A percentile compares a stretch with the other conserved stretches of the same genome.
Evolutionary conservation across 92 coral and sea anemone species (phyloP).

Genomic region (Phymanthus crucifer): DNA sequence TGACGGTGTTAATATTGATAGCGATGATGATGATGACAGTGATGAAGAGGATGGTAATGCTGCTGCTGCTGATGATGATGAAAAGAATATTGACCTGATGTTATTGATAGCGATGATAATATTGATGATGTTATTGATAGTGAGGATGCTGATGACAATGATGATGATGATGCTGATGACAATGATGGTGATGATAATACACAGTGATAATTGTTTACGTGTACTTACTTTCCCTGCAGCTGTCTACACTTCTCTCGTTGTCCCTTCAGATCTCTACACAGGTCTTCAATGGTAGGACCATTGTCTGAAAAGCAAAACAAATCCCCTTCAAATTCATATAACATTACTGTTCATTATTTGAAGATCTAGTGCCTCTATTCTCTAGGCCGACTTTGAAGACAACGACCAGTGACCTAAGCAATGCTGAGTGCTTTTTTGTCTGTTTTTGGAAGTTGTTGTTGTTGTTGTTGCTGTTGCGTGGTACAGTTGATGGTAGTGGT

Average conservation of each 20-base stretch:
- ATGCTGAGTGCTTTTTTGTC: no score
- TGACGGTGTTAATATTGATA: not conserved
- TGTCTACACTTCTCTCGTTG: constrained; percentile 66
- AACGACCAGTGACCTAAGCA: no score
- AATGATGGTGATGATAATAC: not conserved
- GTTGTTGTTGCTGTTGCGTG: no score
- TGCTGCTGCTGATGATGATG: not conserved
- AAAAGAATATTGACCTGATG: no score
- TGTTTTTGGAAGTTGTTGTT: no score
- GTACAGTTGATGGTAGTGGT: no score
- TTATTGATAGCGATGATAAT: no score
- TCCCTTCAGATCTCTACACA: constrained; percentile 64
- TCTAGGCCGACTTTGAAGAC: no score
- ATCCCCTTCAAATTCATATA: not conserved
- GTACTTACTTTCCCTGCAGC: constrained; percentile 74
- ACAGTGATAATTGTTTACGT: no score
- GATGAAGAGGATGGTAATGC: no score
- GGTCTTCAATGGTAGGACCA: constrained; percentile 55
- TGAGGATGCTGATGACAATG: not conserved
- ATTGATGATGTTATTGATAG: not conserved
- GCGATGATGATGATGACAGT: no score
- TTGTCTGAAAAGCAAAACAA: constrained; percentile 27
- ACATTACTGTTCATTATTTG: not conserved
- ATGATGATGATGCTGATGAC: not conserved
- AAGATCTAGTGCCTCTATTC: no score